Conservation (phyloP, 2,113 vertebrate genomes). For the Pristiophorus japonicus region DNA sequence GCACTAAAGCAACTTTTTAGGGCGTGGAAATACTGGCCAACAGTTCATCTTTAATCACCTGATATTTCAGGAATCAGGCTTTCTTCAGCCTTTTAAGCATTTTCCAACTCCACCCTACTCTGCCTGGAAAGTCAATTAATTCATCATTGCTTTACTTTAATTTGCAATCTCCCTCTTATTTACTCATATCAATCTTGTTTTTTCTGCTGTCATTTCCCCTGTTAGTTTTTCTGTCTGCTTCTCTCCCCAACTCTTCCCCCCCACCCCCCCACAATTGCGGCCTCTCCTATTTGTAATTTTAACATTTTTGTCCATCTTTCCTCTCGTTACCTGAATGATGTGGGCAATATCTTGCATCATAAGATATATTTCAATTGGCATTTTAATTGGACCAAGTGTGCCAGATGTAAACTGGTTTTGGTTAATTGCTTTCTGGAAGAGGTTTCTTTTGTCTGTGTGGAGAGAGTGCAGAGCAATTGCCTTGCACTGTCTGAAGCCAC, state of each 20-base stretch:
- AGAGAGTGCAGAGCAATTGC: not conserved
- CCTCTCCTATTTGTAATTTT: too few species aligned
- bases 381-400: not conserved
- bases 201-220: too few species aligned
- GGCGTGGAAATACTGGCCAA: not conserved
- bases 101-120: too few species aligned
- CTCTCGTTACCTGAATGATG: not conserved
- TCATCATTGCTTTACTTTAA: too few species aligned
- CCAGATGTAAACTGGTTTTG: not conserved
- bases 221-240: too few species aligned
- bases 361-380: not conserved
- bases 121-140: too few species aligned
- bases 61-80: too few species aligned
- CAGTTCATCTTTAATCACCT: not conserved
- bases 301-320: not conserved
- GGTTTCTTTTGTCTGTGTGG: not conserved
- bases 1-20: not conserved
- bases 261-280: too few species aligned
- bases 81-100: too few species aligned
- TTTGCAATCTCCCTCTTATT: too few species aligned
- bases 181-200: too few species aligned
- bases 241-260: too few species aligned
- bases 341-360: not conserved
- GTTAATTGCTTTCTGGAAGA: not conserved
- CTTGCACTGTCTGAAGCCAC: not conserved